Conservation (phyloP, 2,797 vertebrate species). For the Cryptoprocta ferox region DNA sequence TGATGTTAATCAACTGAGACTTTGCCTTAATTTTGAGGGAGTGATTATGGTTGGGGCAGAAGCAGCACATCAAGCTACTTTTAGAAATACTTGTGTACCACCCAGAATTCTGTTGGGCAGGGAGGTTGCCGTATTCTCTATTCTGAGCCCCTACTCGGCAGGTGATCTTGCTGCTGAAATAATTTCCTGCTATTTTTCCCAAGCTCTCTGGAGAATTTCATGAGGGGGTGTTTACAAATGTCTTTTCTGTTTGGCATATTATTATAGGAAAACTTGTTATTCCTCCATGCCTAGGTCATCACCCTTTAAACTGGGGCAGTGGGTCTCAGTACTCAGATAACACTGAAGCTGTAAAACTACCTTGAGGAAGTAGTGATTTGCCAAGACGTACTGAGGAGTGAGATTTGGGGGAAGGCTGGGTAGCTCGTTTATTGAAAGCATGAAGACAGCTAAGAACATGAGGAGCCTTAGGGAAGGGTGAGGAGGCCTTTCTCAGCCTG, state of each 20-base stretch:
- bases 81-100: neutral
- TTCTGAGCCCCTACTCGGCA: neutral
- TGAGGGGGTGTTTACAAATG: constrained; percentile 53
- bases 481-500: neutral
- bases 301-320: constrained; percentile 11
- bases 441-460: neutral
- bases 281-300: constrained; percentile 36
- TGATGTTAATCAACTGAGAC: constrained; percentile 6
- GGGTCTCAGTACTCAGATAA: neutral
- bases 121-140: constrained; percentile 26
- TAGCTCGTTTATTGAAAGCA: neutral
- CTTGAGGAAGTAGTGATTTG: constrained; percentile 11
- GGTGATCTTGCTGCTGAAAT: constrained; percentile 58
- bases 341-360: neutral
- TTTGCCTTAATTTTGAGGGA: constrained; percentile 25
- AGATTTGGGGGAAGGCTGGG: neutral
- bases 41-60: constrained; percentile 28
- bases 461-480: neutral
- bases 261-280: constrained; percentile 48
- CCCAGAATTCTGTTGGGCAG: constrained; percentile 37
- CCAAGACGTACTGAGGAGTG: neutral
- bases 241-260: constrained; percentile 26
- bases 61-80: constrained; percentile 24
- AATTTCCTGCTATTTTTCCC: constrained; percentile 66
- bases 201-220: constrained; percentile 53